phyloP scores from a whole-genome alignment of 2,888 invertebrate species.

The Morinoia aosen region DNA sequence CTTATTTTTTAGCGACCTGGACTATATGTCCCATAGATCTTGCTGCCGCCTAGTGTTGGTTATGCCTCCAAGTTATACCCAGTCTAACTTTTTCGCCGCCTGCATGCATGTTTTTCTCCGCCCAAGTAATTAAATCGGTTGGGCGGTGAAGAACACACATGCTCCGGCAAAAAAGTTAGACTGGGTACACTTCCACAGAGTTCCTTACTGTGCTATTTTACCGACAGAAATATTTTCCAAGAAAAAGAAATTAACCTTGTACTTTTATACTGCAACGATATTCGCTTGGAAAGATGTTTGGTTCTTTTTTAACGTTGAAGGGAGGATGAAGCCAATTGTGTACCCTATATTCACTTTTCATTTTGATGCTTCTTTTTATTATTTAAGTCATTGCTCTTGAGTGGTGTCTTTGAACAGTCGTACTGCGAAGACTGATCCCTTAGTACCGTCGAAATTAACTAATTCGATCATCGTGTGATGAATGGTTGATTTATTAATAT shows the following conservation, averaged over 20 bases:
- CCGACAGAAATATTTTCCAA: background rate
- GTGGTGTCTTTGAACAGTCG: background rate
- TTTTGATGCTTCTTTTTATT: background rate
- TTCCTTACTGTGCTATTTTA: background rate
- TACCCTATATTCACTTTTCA: background rate
- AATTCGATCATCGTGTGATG: background rate
- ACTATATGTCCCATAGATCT: too few species aligned
- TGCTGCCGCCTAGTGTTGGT: too few species aligned
- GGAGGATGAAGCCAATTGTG: background rate
- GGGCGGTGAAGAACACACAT: too few species aligned
- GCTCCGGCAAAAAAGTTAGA: too few species aligned
- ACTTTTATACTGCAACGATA: background rate
- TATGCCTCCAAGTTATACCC: too few species aligned
- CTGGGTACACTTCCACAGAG: background rate
- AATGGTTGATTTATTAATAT: background rate
- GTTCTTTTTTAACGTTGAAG: background rate
- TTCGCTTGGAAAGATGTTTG: background rate
- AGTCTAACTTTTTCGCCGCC: too few species aligned
- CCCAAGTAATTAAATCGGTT: too few species aligned
- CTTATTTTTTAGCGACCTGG: background rate
- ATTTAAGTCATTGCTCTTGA: background rate
- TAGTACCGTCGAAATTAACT: background rate
- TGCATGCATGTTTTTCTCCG: too few species aligned
- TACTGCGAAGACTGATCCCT: background rate
- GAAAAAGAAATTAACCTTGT: background rate